These are phyloP conservation scores for Pemphigus obesinymphae DNA, from an alignment of 1,140 invertebrate species.

Conservation along the genomic window DNA sequence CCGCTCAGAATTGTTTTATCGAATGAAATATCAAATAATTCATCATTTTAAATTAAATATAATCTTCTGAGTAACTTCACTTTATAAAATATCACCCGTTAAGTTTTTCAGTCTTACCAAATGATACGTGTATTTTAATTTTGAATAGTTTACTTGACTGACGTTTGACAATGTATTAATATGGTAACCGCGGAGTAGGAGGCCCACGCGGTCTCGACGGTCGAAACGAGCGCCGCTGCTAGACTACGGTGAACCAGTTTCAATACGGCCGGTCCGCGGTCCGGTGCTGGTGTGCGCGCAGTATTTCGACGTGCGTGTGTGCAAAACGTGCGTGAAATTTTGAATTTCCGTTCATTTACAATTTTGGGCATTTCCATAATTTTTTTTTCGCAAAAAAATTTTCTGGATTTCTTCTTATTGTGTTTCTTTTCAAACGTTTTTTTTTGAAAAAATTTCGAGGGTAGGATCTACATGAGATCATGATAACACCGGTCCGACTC, in stretches of 20 bases:
- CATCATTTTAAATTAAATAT: too few relatives aligned
- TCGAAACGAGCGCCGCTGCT: not conserved
- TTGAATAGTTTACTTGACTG: too few relatives aligned
- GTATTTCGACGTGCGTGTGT: not conserved
- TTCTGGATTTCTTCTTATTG: not conserved
- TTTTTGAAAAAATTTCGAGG: too few relatives aligned
- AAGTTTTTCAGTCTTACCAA: too few relatives aligned
- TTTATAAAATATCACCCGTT: too few relatives aligned
- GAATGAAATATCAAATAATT: too few relatives aligned
- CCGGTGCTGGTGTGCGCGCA: slow-evolving; percentile 9
- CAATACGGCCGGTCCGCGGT: slow-evolving; percentile 33
- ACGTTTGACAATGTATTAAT: not conserved
- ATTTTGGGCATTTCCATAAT: not conserved
- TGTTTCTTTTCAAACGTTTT: not conserved
- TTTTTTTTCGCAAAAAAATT: too few relatives aligned
- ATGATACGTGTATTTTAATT: too few relatives aligned
- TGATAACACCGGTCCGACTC: not conserved
- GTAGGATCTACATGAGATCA: too few relatives aligned
- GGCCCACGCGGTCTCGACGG: not conserved
- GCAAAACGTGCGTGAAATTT: not conserved
- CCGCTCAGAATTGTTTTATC: too few relatives aligned
- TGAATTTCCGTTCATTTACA: not conserved
- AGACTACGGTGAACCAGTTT: slow-evolving; percentile 15
- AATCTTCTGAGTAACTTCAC: too few relatives aligned
- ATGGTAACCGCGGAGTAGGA: not conserved